Evolutionary conservation across 2,113 vertebrate species (phyloP), one percentile per base, ranked within the genome.

Genomic region (Syrrhaptes paradoxus): DNA sequence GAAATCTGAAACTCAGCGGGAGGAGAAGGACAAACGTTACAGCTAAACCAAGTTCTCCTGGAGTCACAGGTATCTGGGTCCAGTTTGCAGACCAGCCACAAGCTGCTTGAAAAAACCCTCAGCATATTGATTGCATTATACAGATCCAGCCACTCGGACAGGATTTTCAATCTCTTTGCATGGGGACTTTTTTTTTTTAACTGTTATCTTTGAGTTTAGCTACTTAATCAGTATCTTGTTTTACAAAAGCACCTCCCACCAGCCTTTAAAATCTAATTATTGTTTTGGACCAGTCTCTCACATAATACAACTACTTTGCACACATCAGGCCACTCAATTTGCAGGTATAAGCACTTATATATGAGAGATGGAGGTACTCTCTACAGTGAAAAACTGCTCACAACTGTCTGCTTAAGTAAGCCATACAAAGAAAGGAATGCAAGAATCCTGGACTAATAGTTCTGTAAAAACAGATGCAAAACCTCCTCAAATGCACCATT

Each of bases 381-480:
- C 46, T 51, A 45, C 29, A 82, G 22, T 13, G 31, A 83, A 59
- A 75, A 8, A 4, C 13, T 43, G 28, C 63, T 84, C 59, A 80
- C 52, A 88, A 55, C 51, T 74, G 46, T 77, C 51, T 70, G 46
- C 58, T 66, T 73, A 89, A 63, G 55, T 48, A 80, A 26, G 65
- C 67, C 16, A 51, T 22, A 72, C 22, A 74, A 10, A 86, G 46
- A 84, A 79, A 90, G 45, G 85, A 86, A 96, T 49, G 49, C 25
- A 91, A 79, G 11, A 49, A 94, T 31, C 52, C 93, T 90, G 65
- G 75, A 93, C 55, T 95, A 90, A 85, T 22, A 93, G 58, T 93
- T 95, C 94, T 89, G 75, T 80, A 83, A 96, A 89, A 97, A 61
- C 85, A 97, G 91, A 95, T 92, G 74, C 68, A 81, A 79, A 96